These are phyloP conservation scores for Phaethon lepturus DNA, from an alignment of 2,113 vertebrate species.

Conservation along the genomic window DNA sequence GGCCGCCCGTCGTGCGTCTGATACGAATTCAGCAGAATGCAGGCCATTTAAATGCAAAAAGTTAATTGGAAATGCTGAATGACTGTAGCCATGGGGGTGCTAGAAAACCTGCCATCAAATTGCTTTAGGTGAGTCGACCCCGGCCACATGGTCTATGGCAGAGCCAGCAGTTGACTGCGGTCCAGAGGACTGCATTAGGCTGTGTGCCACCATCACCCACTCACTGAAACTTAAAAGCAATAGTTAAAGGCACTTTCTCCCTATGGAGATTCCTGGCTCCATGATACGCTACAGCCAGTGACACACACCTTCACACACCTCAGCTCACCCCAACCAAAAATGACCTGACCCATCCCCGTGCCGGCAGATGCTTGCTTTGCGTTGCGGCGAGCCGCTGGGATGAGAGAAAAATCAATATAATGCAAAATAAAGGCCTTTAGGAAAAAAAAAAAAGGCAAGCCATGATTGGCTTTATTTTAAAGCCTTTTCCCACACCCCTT, in stretches of 20 bases:
- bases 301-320: not conserved
- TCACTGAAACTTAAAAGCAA: not conserved
- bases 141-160: fast-evolving
- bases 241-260: not conserved
- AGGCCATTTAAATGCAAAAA: not conserved
- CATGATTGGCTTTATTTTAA: conserved; percentile 7
- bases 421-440: not conserved
- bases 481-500: not conserved
- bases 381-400: not conserved
- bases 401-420: not conserved
- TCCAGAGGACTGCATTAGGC: not conserved
- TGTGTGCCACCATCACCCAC: not conserved
- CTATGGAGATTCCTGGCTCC: not conserved
- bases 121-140: not conserved
- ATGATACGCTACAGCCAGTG: fast-evolving
- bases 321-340: not conserved
- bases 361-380: not conserved
- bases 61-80: conserved; percentile 4
- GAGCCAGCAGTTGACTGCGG: not conserved
- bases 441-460: not conserved
- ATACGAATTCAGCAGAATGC: not conserved
- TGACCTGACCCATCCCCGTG: not conserved
- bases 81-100: not conserved
- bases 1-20: fast-evolving
- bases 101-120: not conserved